Evolutionary conservation across 2,113 vertebrate genomes (phyloP), one percentile per base, ranked within the genome.

Genomic region (Heloderma charlesbogerti): DNA sequence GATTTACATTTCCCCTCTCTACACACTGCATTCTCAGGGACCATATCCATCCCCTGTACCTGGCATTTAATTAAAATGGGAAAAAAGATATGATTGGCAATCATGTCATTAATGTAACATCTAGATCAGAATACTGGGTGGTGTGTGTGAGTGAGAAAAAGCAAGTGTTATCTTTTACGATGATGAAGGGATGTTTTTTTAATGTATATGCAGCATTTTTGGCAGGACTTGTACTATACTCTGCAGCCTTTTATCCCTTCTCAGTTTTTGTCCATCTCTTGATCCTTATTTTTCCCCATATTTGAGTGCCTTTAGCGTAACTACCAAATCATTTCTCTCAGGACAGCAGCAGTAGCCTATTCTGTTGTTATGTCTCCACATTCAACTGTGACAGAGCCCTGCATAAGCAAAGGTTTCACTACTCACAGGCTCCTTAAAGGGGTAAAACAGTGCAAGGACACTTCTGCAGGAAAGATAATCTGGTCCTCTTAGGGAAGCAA

Each of bases 341-440:
- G 45, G 72, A 51, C 12, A 79, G 40, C 0, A 45, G n/a, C n/a
- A 37, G 15, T 18, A 37, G 16, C 12, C 31, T 51, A 86, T 45
- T 72, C 20, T 72, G 45, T 18, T 66, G 29, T 79, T 13, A 51
- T 51, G 20, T 22, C 25, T n/a, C 45, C 84, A 54, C 31, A 74
- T 69, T 7, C 0, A 1, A 5, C 29, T 48, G 40, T 1, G 4
- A 5, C 2, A 43, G 2, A 86, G 12, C 51, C 43, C 67, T 66
- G 18, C 13, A 4, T 43, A 60, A 6, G 37, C 12, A 10, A 37
- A 31, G 6, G 27, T 2, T 75, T 5, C 31, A 1, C 54, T 1
- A 10, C 78, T 81, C 89, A 48, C 9, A 40, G 12, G 51, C 37
- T 25, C 72, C 72, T 77, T 72, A 69, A 86, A 43, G 13, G 71